Conservation (phyloP, 2,113 vertebrate species). For the Poeciliopsis occidentalis region DNA sequence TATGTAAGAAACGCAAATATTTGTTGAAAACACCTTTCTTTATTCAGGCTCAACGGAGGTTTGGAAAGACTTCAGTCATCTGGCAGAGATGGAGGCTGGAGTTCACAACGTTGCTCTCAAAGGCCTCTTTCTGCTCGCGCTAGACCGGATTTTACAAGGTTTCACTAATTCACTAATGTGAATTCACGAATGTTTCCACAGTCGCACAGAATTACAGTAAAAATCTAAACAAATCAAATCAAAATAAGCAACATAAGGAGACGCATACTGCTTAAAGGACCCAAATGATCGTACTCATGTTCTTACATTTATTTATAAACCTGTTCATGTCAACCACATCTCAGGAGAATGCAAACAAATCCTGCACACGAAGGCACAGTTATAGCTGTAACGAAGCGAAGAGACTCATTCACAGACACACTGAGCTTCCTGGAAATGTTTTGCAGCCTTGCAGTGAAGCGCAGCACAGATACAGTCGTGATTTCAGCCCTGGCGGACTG, state of each 20-base stretch:
- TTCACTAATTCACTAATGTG: constrained; percentile 28
- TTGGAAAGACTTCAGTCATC: constrained; percentile 64
- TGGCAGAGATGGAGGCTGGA: constrained; percentile 18
- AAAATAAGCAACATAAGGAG: not conserved
- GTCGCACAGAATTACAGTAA: constrained; percentile 3
- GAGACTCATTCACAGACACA: constrained; percentile 18
- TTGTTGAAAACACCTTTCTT: constrained; percentile 74
- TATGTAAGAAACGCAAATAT: constrained; percentile 79
- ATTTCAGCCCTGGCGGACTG: constrained; percentile 38
- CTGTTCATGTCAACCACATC: not conserved
- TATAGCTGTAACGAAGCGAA: constrained; percentile 1
- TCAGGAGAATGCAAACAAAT: constrained; percentile 23
- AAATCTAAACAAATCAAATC: not conserved
- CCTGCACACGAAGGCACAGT: not conserved
- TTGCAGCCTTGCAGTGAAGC: constrained; percentile 25
- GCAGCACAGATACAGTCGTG: constrained; percentile 18
- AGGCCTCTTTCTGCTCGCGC: constrained; percentile 64
- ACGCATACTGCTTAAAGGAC: not conserved
- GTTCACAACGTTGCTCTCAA: constrained; percentile 63
- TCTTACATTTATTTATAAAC: not conserved
- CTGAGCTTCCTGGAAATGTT: constrained; percentile 27
- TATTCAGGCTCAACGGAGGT: constrained; percentile 51
- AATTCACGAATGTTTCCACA: constrained; percentile 30
- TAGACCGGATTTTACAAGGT: constrained; percentile 47
- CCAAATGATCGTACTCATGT: not conserved